A percentile compares a stretch with the other conserved stretches of the same genome.
Conservation (phyloP, 2,888 invertebrate species). For the Metellina segmentata region DNA sequence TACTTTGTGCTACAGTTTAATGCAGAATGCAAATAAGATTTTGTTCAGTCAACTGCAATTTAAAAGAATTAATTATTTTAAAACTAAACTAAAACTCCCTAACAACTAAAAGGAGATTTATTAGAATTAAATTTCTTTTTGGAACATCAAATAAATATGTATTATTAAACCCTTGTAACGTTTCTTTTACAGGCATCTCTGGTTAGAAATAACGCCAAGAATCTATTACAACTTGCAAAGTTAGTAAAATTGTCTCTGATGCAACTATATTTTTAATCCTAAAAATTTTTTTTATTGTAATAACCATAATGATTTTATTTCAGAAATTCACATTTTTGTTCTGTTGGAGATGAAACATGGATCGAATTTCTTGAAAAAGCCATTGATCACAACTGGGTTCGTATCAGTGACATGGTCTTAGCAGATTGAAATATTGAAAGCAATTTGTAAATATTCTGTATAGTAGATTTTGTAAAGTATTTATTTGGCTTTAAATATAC, state of each 20-base stretch:
- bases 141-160: no score
- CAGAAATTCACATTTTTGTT: slow-evolving; percentile 58
- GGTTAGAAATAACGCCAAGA: slow-evolving; percentile 45
- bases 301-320: slow-evolving; percentile 21
- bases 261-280: slow-evolving; percentile 7
- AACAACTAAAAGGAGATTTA: no score
- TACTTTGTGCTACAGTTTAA: no score
- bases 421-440: slow-evolving; percentile 42
- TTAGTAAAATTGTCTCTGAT: slow-evolving; percentile 40
- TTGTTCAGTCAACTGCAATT: no score
- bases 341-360: slow-evolving; percentile 51
- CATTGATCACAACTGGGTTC: slow-evolving; percentile 65
- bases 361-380: slow-evolving; percentile 67
- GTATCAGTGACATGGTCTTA: slow-evolving; percentile 64
- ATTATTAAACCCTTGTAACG: background rate
- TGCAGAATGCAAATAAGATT: no score
- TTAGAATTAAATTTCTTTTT: no score
- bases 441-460: slow-evolving; percentile 37
- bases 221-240: slow-evolving; percentile 38
- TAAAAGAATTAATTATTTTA: no score
- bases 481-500: background rate
- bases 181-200: slow-evolving; percentile 52
- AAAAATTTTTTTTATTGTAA: background rate
- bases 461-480: slow-evolving; percentile 21
- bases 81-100: no score